A percentile compares a stretch with the other conserved stretches of the same genome.
These are phyloP conservation scores for Nansenia antarctica DNA, from an alignment of 2,113 vertebrate genomes.

Conservation along the genomic window DNA sequence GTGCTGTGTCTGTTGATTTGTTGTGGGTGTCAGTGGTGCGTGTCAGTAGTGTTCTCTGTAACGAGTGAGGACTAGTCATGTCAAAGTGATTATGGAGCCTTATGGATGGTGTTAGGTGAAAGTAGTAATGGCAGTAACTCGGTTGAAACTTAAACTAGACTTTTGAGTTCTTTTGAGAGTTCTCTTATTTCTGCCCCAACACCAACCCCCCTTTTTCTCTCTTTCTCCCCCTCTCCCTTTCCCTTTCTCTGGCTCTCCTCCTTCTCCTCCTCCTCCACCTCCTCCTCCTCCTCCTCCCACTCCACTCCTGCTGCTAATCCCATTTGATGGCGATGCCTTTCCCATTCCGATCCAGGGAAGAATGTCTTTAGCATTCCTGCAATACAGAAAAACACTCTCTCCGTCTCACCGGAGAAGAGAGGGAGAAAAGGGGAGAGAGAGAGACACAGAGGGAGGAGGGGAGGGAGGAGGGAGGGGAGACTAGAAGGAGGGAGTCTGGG, in stretches of 20 bases:
- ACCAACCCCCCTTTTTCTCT: slow-evolving; percentile 3
- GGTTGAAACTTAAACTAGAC: no score
- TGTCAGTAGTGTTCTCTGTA: neutral
- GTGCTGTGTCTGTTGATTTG: neutral
- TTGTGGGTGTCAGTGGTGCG: neutral
- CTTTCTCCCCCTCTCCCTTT: slow-evolving; percentile 18
- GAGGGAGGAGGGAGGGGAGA: neutral
- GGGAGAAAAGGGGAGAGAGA: neutral
- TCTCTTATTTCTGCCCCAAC: slow-evolving; percentile 14
- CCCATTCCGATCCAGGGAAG: slow-evolving; percentile 45
- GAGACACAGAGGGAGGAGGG: neutral
- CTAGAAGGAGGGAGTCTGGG: slow-evolving; percentile 33
- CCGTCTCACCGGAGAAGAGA: slow-evolving; percentile 22
- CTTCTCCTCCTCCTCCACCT: no score
- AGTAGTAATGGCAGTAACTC: slow-evolving; percentile 21
- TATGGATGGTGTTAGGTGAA: slow-evolving; percentile 51
- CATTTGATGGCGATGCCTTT: slow-evolving; percentile 71
- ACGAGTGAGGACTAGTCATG: neutral
- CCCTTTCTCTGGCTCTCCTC: slow-evolving; percentile 25
- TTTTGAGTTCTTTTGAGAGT: slow-evolving; percentile 28
- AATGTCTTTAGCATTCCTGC: slow-evolving; percentile 72
- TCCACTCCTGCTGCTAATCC: slow-evolving; percentile 70
- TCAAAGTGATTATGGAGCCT: slow-evolving; percentile 34
- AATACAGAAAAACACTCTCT: slow-evolving; percentile 38
- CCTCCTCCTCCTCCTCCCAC: slow-evolving; percentile 6